Evolutionary conservation across 2,888 invertebrate species (phyloP), one percentile per base, ranked within the genome.

Genomic region (Thymelicus acteon): DNA sequence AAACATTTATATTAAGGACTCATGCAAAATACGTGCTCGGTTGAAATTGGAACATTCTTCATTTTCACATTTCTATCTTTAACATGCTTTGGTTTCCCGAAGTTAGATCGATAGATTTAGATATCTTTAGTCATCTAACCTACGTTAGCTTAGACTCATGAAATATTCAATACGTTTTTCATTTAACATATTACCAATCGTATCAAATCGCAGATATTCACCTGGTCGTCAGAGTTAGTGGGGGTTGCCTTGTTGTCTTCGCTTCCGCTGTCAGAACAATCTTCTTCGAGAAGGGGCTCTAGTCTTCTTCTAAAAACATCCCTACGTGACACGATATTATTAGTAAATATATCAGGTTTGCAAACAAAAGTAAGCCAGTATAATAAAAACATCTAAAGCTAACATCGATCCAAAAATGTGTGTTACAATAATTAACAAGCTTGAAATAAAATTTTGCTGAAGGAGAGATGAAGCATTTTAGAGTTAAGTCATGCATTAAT

Each of bases 201-300:
- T 44, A 60, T 40, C 68, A 61, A 61, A 67, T 60, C 61, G 72
- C 69, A 77, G 77, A 87, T 93, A 92, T 91, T 92, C 94, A 94
- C 94, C 93, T 93, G 94, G 86, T 93, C 92, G 12, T 93, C 93
- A 63, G 92, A 91, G 76, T 94, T 90, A 77, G 93, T 93, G 75
- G 94, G 91, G 10, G 93, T 91, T 1, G 90, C 87, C 72, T 93
- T 94, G 78, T 93, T 91, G 72, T 93, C 90, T 78, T 92, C 91
- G 67, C 92, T 92, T 72, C 83, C 91, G 77, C 95, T 96, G 81
- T 96, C 96, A 24, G 97, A 96, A 73, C 95, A 95, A 44, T 97
- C 97, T 89, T 97, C 97, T 89, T 97, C 97, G 76, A 97, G 95
- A 7, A 97, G 94, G 64, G 97, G 97, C 85, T 97, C 97, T 82